Conservation (phyloP, 53 echinoderm and acorn worm genomes). For the Astropecten irregularis region DNA sequence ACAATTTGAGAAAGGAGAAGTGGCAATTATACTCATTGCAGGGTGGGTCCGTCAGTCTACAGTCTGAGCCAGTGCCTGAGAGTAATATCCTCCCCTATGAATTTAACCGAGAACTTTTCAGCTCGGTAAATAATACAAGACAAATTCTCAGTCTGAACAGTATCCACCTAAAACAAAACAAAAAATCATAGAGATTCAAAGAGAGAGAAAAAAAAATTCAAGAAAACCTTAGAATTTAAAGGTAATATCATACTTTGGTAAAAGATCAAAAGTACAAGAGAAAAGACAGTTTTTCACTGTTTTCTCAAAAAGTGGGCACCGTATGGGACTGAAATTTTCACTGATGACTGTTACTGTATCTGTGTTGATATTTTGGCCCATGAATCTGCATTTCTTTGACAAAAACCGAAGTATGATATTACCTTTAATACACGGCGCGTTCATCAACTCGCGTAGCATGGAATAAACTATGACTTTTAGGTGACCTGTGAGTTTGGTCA, state of each 20-base stretch:
- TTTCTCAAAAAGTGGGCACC: too few relatives aligned
- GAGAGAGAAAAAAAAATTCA: too few relatives aligned
- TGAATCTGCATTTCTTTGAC: too few relatives aligned
- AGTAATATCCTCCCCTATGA: conserved; percentile 32
- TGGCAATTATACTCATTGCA: conserved; percentile 27
- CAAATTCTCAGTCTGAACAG: background rate
- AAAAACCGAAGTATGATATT: too few relatives aligned
- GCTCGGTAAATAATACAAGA: background rate
- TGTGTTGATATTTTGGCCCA: too few relatives aligned
- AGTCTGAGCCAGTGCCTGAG: conserved; percentile 10
- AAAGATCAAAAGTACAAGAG: too few relatives aligned
- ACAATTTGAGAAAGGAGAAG: conserved; percentile 32
- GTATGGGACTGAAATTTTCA: too few relatives aligned
- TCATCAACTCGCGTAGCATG: background rate
- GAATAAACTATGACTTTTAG: conserved; percentile 32
- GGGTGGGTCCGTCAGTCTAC: conserved; percentile 33
- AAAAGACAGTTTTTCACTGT: background rate
- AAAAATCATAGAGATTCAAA: too few relatives aligned
- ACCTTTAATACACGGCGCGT: too few relatives aligned
- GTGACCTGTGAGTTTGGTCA: conserved; percentile 45
- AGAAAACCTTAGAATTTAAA: background rate
- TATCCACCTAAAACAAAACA: background rate
- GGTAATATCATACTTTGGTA: too few relatives aligned
- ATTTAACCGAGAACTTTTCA: conserved; percentile 23
- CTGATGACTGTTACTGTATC: too few relatives aligned